Base-by-base conservation (phyloP, 2,113 vertebrate genomes). In the Lynx canadensis region DNA sequence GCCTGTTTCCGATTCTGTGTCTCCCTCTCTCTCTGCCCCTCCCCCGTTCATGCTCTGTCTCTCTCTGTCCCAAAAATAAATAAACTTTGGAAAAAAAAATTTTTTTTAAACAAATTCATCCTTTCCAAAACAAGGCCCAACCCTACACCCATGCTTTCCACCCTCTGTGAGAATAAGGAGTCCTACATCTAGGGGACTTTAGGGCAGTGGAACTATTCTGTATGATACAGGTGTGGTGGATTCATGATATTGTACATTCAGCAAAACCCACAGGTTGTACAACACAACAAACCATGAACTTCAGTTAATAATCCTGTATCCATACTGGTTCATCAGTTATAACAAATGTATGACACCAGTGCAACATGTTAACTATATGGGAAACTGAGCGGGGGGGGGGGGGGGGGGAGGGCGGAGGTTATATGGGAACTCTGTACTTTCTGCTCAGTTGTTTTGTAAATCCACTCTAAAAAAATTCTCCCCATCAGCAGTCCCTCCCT, bases 361-460 rank as follows among this genome's bases (percentile, higher is more conserved):
- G 38, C 66, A 13, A 27, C 41, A 14, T 18, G 5, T 16, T 41
- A 63, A 74, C 19, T 27, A 68, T 0, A 3, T 19, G 19, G 66
- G 15, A 38, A 79, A 12, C 23, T 14, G 7, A 69, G 33, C 6
- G 41, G 41, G 5, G 18, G 7, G 0, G 7, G 45, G 45, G 45
- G 45, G 7, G 45, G 41, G 7, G 19, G 15, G 2, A 19, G 36
- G 36, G 36, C 36, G 36, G 36, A 8, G 31, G 52, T 6, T 5
- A 14, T 12, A 6, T 16, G 29, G 16, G 57, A 83, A 31, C n/a
- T 50, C 36, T 69, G 16, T 12, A 48, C 41, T 76, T 52, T 68
- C 48, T 63, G 38, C 73, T 74, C 91, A 16, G 14, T n/a, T 85
- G 29, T 89, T 89, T 68, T 48, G 19, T 89, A 71, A 89, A 81